These are phyloP conservation scores for Plagiodera versicolora DNA, from an alignment of 2,888 invertebrate genomes.

Conservation along the genomic window DNA sequence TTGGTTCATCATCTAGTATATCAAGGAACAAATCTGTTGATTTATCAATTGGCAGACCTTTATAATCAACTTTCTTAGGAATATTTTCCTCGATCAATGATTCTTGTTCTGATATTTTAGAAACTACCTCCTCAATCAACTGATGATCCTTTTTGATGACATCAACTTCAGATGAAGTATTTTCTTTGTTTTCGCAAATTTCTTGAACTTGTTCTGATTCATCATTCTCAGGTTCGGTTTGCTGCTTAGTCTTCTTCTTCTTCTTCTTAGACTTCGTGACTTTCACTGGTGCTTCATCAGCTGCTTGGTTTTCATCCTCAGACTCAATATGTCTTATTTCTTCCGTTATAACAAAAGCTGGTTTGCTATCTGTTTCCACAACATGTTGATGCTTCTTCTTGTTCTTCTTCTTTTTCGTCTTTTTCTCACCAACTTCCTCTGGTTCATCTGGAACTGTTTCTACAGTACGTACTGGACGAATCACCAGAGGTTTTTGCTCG, in stretches of 20 bases:
- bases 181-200: neutral
- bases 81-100: neutral
- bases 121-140: neutral
- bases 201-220: neutral
- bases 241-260: constrained; percentile 10
- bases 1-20: constrained; percentile 45
- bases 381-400: constrained; percentile 26
- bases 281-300: constrained; percentile 7
- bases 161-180: neutral
- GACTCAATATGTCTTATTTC: constrained; percentile 27
- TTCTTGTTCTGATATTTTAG: neutral
- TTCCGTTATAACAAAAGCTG: constrained; percentile 30
- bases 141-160: neutral
- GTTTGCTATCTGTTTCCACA: constrained; percentile 25
- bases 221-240: neutral
- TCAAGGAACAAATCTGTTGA: constrained; percentile 47
- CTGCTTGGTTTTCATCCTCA: constrained; percentile 9
- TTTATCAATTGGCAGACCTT: constrained; percentile 41
- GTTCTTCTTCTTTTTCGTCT: constrained; percentile 27
- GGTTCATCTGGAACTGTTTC: neutral
- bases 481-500: neutral
- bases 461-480: neutral
- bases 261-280: constrained; percentile 8
- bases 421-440: constrained; percentile 13
- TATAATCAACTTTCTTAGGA: constrained; percentile 27